Conservation (phyloP, 1,140 invertebrate genomes). For the Drosophila pseudoananassae region DNA sequence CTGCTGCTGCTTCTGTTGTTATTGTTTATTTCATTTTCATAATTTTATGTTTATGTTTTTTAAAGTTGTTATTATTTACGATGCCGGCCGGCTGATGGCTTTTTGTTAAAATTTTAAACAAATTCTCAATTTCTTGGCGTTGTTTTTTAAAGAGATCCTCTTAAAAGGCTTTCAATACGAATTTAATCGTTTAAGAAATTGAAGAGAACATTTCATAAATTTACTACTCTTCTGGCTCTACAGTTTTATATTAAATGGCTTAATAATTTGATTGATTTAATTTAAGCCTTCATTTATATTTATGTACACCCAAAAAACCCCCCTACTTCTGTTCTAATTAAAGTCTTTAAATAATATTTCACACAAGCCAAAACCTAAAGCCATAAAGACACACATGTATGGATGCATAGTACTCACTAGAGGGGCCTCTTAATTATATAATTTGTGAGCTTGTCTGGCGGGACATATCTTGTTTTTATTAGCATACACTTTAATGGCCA, state of each 20-base stretch:
- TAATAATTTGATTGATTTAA: too few species aligned
- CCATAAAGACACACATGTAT: too few species aligned
- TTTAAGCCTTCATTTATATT: too few species aligned
- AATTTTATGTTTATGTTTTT: slow-evolving; percentile 4
- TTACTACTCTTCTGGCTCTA: too few species aligned
- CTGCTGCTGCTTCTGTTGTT: slow-evolving; percentile 13
- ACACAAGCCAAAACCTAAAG: neutral
- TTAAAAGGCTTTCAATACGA: neutral
- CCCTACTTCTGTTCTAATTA: too few species aligned
- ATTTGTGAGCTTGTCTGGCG: slow-evolving; percentile 53
- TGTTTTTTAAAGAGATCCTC: neutral
- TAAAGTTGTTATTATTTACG: slow-evolving; percentile 32
- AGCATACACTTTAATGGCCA: slow-evolving; percentile 76
- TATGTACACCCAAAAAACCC: too few species aligned
- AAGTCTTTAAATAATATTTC: slow-evolving; percentile 23
- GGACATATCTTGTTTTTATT: slow-evolving; percentile 67
- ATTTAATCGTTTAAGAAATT: too few species aligned
- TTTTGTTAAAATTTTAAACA: neutral
- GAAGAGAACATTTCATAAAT: too few species aligned
- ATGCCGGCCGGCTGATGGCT: slow-evolving; percentile 27
- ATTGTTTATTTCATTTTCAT: slow-evolving; percentile 33
- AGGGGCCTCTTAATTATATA: slow-evolving; percentile 64
- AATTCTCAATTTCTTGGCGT: neutral
- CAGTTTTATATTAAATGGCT: too few species aligned
- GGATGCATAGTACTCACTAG: neutral